Evolutionary conservation across 2,113 vertebrate genomes (phyloP), one percentile per base, ranked within the genome.

Genomic region (Carlito syrichta): DNA sequence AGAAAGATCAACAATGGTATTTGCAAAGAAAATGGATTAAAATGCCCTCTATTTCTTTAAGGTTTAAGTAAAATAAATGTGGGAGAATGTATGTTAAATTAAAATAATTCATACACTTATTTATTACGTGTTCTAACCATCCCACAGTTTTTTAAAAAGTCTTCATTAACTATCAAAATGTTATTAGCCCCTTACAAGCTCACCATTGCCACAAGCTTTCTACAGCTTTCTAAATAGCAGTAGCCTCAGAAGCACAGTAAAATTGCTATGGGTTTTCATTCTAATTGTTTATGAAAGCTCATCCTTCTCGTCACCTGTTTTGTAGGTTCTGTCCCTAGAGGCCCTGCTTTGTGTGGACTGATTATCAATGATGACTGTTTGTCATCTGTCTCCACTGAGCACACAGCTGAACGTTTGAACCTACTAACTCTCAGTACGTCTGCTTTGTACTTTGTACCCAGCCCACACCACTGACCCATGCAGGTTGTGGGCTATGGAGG

Each of bases 21-120:
- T 94, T 96, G 74, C 68, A 96, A 97, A 96, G n/a, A 86, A 94
- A 97, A 91, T 60, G 79, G 94, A 96, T 76, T 56, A 54, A 97
- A 97, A 97, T 89, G 92, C 2, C 60, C 79, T 14, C 1, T 40
- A 74, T 62, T 92, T 45, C 54, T 84, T 91, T 76, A 91, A 89
- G 38, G 69, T 19, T 48, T 79, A 94, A 43, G 48, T 82, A 69
- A 22, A 83, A 60, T 45, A 93, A 95, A 73, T 60, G 19, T 83
- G 69, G 54, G 11, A 71, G 83, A 94, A 93, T 52, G 12, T 6
- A 91, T 35, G 50, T 60, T 71, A 38, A 66, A 93, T 87, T 81
- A 94, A 94, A 97, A 76, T 76, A 92, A 93, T 48, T 74, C 35
- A 95, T 66, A 32, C 7, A 81, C 3, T 76, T 63, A 40, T 56